These are phyloP conservation scores for Halesus radiatus DNA, from an alignment of 1,140 invertebrate species.

Conservation along the genomic window DNA sequence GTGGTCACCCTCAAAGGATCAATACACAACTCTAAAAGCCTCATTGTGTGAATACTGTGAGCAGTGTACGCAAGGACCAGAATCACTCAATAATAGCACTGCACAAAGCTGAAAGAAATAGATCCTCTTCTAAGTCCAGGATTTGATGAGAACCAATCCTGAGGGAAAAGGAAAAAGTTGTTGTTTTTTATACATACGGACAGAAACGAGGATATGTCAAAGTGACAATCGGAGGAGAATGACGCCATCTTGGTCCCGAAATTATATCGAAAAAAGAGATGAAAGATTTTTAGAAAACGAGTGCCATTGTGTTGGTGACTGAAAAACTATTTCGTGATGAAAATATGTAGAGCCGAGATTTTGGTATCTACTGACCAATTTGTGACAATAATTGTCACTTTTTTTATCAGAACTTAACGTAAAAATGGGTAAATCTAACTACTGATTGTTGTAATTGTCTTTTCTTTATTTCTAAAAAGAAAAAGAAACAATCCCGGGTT, in stretches of 20 bases:
- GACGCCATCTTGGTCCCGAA: slow-evolving; percentile 9
- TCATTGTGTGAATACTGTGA: slow-evolving; percentile 41
- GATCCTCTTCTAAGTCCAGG: slow-evolving; percentile 16
- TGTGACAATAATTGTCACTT: too few relatives aligned
- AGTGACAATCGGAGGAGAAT: slow-evolving; percentile 23
- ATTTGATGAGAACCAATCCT: not conserved
- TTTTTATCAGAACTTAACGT: too few relatives aligned
- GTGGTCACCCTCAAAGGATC: slow-evolving; percentile 38
- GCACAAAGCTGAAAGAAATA: slow-evolving; percentile 30
- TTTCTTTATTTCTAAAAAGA: too few relatives aligned
- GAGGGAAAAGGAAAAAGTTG: slow-evolving; percentile 2
- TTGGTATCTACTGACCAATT: too few relatives aligned
- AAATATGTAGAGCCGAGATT: too few relatives aligned
- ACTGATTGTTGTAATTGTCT: too few relatives aligned
- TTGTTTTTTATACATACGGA: slow-evolving; percentile 12
- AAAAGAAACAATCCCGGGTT: too few relatives aligned
- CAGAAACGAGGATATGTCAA: slow-evolving; percentile 26
- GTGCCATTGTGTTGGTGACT: too few relatives aligned
- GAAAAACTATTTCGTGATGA: too few relatives aligned
- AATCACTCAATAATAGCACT: slow-evolving; percentile 47
- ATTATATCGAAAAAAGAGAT: not conserved
- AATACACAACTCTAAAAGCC: slow-evolving; percentile 37
- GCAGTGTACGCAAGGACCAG: slow-evolving; percentile 23
- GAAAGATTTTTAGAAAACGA: not conserved
- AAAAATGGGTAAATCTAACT: too few relatives aligned